Percentiles rank a stretch among this genome's conserved stretches.
phyloP scores from a whole-genome alignment of 1,140 invertebrate species.

The Drosophila prosaltans region DNA sequence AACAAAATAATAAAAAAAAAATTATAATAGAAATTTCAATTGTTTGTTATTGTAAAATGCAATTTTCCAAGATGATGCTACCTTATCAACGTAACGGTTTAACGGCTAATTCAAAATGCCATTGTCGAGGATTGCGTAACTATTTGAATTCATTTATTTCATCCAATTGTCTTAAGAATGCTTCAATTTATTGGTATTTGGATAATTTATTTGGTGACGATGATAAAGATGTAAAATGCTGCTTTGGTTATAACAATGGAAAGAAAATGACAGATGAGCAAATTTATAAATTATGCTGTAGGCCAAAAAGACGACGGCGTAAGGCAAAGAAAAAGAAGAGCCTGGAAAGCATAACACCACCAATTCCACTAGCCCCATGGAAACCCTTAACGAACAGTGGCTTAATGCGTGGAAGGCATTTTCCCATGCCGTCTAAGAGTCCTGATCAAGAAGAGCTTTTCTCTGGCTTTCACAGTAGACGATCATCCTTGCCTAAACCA shows the following conservation, averaged over 20 bases:
- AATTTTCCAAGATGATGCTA: not conserved
- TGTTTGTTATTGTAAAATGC: not conserved
- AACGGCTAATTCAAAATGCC: not conserved
- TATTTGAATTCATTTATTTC: not conserved
- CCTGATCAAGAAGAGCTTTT: not conserved
- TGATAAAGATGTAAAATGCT: not conserved
- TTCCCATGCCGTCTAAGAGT: not conserved
- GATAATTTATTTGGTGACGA: conserved; percentile 3
- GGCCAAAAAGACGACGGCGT: not conserved
- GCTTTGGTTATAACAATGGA: not conserved
- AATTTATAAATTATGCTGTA: conserved; percentile 20
- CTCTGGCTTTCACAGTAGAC: not conserved
- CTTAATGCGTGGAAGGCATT: not conserved
- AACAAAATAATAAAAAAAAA: not conserved
- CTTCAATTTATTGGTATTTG: not conserved
- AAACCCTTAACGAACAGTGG: not conserved
- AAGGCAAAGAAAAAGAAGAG: not conserved
- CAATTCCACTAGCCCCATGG: not conserved
- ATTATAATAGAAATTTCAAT: not conserved
- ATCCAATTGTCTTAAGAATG: not conserved
- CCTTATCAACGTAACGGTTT: not conserved
- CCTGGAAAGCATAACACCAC: not conserved
- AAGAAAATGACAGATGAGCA: not conserved
- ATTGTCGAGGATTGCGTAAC: not conserved
- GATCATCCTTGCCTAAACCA: not conserved